Base-by-base conservation (phyloP, 2,797 vertebrate genomes). In the Podargus strigoides region DNA sequence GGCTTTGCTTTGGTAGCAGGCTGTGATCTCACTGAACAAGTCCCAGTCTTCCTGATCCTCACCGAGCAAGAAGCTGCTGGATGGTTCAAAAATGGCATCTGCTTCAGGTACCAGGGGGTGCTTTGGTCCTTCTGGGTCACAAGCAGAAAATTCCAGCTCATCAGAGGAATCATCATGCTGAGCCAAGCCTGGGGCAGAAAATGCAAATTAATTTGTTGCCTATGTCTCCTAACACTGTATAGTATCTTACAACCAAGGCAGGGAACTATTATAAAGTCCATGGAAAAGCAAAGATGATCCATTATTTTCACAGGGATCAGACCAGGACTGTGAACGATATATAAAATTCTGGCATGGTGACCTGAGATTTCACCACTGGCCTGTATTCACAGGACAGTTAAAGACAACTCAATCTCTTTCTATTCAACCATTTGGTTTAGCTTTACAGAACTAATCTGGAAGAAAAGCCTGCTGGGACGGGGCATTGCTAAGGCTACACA, bases 81-180 rank as follows among this genome's bases (percentile, higher is more conserved):
- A 78, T 17, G 66, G 24, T 23, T 93, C 91, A 83, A 97, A 98
- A 44, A 95, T 24, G 17, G 91, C 78, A 36, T 98, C 96, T 28
- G 88, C 56, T 56, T 97, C 96, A n/a, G 94, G 66, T 34, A 84
- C 58, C 21, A 83, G 82, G 58, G 76, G 83, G 36, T 80, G 85
- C 34, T 95, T 94, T 34, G 85, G 89, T 50, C 74, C 95, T 66
- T 97, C 97, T 74, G 90, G 74, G 66, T 98, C 97, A 66, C 94
- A 97, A 58, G 92, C 28, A 39, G 94, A 89, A 67, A 94, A 97
- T 49, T 98, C 98, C 88, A 97, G 95, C 78, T 98, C 97, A 74
- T 98, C 98, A 13, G 98, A 98, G 59, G 98, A 98, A 70, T 98
- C 97, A 39, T 95, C 97, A 2, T 96, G 96, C 49, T 96, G 97